Conservation (phyloP, 2,888 invertebrate species). For the Ichneumoninae sp. region DNA sequence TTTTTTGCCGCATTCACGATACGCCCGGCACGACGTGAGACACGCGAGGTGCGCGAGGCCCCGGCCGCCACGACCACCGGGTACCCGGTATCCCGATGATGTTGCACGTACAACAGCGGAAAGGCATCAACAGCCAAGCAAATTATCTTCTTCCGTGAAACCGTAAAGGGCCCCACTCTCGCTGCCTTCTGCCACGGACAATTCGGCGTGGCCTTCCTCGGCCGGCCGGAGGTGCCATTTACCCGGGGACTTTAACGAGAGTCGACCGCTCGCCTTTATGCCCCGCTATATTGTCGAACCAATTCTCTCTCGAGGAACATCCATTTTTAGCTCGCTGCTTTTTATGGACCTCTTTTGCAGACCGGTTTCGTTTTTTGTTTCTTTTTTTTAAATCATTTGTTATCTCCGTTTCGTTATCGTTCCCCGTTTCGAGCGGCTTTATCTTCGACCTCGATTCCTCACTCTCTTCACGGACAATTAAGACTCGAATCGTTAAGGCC, state of each 20-base stretch:
- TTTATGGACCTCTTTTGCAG: not conserved
- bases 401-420: not conserved
- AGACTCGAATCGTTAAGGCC: too few relatives aligned
- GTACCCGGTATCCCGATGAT: conserved; percentile 9
- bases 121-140: conserved; percentile 54
- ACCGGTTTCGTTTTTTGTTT: not conserved
- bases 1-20: conserved; percentile 7
- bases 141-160: conserved; percentile 66
- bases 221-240: conserved; percentile 55
- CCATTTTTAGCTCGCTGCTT: not conserved
- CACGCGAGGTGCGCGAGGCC: conserved; percentile 51
- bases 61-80: not conserved
- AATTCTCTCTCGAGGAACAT: conserved; percentile 19
- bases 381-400: not conserved
- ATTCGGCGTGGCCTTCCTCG: conserved; percentile 55
- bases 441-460: not conserved
- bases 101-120: conserved; percentile 41
- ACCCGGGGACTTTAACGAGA: conserved; percentile 52
- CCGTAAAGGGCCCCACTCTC: conserved; percentile 54
- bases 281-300: conserved; percentile 46
- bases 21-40: conserved; percentile 37
- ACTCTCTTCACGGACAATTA: not conserved
- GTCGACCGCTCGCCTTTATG: conserved; percentile 11
- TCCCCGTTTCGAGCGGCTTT: not conserved
- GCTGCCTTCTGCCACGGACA: conserved; percentile 39